Conservation (phyloP, 2,113 vertebrate species). For the Dicentrarchus labrax region DNA sequence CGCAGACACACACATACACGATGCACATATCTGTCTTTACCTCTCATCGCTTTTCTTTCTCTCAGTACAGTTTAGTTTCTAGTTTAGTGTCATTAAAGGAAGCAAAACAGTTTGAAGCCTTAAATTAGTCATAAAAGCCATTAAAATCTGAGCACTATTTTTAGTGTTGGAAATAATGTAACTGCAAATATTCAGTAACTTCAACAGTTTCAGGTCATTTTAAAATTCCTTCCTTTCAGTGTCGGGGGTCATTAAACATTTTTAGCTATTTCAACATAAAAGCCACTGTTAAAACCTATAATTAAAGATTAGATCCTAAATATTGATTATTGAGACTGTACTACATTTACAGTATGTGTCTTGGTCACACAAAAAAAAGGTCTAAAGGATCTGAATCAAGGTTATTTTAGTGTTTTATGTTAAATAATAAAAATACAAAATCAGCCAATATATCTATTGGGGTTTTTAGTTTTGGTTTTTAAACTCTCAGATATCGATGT, state of each 20-base stretch:
- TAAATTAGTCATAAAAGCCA: neutral
- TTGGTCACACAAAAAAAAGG: no score
- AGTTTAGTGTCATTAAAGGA: neutral
- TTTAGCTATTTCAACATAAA: neutral
- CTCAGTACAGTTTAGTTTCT: neutral
- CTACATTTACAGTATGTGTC: no score
- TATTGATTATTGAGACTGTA: no score
- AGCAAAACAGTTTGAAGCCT: neutral
- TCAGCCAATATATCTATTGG: no score
- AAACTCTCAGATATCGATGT: no score
- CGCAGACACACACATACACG: slow-evolving; percentile 23
- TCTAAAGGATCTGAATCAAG: no score
- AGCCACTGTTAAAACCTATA: neutral
- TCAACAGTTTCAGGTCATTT: neutral
- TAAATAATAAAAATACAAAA: no score
- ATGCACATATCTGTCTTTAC: slow-evolving; percentile 24
- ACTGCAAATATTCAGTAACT: neutral
- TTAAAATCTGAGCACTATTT: neutral
- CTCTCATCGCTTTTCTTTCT: slow-evolving; percentile 43
- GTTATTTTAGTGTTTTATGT: no score
- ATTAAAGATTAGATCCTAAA: neutral
- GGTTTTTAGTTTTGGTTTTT: no score
- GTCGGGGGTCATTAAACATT: neutral
- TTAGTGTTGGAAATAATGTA: neutral
- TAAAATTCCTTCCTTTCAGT: neutral